These are phyloP conservation scores for Monodelphis domestica DNA, from an alignment of 2,797 vertebrate species.

Conservation along the genomic window DNA sequence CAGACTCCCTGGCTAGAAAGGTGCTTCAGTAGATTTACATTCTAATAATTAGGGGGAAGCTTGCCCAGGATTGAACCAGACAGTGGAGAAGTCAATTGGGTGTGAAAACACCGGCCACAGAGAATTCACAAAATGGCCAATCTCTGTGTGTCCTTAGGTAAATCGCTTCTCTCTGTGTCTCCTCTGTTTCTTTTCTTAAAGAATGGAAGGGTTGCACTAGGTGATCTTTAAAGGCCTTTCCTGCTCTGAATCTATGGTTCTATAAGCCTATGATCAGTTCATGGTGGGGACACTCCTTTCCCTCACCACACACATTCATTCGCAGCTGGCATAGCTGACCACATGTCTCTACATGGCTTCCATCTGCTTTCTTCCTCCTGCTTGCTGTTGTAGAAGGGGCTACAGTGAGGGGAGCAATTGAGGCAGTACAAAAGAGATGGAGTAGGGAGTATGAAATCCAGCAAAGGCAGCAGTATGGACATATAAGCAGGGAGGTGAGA, in stretches of 20 bases:
- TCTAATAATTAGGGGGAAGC: background rate
- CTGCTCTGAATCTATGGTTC: background rate
- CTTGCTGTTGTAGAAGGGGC: background rate
- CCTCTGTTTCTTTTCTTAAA: background rate
- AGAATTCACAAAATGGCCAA: background rate
- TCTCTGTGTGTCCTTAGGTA: background rate
- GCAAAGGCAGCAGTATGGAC: background rate
- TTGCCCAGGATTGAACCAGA: background rate
- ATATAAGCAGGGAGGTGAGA: background rate
- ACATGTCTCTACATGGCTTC: background rate
- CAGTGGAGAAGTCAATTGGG: background rate
- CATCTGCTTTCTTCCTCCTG: background rate
- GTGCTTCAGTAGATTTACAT: background rate
- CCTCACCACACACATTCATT: background rate
- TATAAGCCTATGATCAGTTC: background rate
- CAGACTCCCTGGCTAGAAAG: background rate
- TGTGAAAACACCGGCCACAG: background rate
- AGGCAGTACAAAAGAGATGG: background rate
- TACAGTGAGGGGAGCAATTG: background rate
- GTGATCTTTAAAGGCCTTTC: background rate
- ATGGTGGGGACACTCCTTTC: background rate
- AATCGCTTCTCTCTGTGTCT: background rate
- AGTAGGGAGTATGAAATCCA: background rate
- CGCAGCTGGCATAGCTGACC: background rate
- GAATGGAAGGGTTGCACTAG: background rate